These are phyloP conservation scores for Penaeus monodon DNA, from an alignment of 2,888 invertebrate genomes.

Conservation along the genomic window DNA sequence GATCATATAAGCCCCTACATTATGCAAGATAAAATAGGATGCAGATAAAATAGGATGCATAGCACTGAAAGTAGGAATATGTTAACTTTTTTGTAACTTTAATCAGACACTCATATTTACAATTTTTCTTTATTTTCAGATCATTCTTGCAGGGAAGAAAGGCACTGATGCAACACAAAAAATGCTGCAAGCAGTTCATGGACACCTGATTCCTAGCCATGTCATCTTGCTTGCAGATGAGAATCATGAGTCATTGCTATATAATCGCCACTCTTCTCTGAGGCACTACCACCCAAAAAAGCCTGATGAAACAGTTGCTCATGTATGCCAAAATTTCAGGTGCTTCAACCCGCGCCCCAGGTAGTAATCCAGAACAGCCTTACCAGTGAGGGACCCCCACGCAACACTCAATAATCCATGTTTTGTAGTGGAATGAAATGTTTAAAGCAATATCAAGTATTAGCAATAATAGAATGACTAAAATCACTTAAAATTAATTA, in stretches of 20 bases:
- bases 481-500: too few species aligned
- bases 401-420: constrained; percentile 72
- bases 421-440: too few species aligned
- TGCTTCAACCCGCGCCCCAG: too few species aligned
- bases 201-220: constrained; percentile 78
- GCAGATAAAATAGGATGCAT: too few species aligned
- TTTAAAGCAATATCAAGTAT: too few species aligned
- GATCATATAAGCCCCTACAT: too few species aligned
- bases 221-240: constrained; percentile 77
- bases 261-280: constrained; percentile 72
- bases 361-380: constrained; percentile 78
- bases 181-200: constrained; percentile 77
- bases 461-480: too few species aligned
- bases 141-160: constrained; percentile 74
- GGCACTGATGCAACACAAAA: constrained; percentile 78
- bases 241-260: constrained; percentile 69
- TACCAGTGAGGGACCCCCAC: too few species aligned
- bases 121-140: constrained; percentile 66
- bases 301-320: constrained; percentile 79
- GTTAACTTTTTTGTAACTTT: too few species aligned
- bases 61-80: too few species aligned
- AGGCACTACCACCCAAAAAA: constrained; percentile 71
- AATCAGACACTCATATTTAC: background rate
- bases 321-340: constrained; percentile 82
- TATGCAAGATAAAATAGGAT: too few species aligned